phyloP scores from a whole-genome alignment of 2,797 vertebrate species.

The Enteromius treurensis region DNA sequence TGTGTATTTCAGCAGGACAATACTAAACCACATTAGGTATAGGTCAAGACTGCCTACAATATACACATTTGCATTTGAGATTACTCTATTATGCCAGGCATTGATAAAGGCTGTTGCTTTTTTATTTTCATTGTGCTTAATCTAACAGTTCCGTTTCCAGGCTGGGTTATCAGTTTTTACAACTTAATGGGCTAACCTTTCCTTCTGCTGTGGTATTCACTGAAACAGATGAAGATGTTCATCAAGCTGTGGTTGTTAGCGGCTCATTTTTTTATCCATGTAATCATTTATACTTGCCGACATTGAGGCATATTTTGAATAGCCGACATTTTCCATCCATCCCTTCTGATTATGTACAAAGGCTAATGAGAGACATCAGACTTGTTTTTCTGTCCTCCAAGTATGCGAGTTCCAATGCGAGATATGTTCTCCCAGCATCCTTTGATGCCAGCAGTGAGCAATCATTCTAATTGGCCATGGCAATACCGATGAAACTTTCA shows the following conservation, averaged over 20 bases:
- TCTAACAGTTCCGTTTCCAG: constrained; percentile 45
- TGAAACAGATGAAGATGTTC: constrained; percentile 26
- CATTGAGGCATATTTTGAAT: constrained; percentile 72
- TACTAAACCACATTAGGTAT: no score
- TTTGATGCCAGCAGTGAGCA: constrained; percentile 80
- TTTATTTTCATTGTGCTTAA: constrained; percentile 8
- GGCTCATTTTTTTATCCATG: constrained; percentile 61
- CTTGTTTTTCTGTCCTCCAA: constrained; percentile 71
- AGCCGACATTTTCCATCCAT: constrained; percentile 72
- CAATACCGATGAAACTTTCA: constrained; percentile 80
- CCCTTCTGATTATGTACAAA: constrained; percentile 73
- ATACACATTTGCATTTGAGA: constrained; percentile 32
- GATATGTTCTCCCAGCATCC: constrained; percentile 67
- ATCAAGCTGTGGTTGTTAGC: constrained; percentile 47
- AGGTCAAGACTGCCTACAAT: constrained; percentile 1
- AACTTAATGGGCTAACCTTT: constrained; percentile 48
- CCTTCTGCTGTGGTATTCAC: constrained; percentile 22
- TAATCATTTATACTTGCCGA: constrained; percentile 67
- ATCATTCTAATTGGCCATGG: constrained; percentile 83
- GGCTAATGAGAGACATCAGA: constrained; percentile 74
- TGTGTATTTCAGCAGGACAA: no score
- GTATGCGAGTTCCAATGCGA: constrained; percentile 53
- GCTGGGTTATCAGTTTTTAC: constrained; percentile 37
- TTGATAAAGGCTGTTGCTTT: constrained; percentile 8
- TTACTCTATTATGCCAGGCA: neutral